Evolutionary conservation across 2,888 invertebrate genomes (phyloP), one percentile per base, ranked within the genome.

Genomic region (Synergus gifuensis): DNA sequence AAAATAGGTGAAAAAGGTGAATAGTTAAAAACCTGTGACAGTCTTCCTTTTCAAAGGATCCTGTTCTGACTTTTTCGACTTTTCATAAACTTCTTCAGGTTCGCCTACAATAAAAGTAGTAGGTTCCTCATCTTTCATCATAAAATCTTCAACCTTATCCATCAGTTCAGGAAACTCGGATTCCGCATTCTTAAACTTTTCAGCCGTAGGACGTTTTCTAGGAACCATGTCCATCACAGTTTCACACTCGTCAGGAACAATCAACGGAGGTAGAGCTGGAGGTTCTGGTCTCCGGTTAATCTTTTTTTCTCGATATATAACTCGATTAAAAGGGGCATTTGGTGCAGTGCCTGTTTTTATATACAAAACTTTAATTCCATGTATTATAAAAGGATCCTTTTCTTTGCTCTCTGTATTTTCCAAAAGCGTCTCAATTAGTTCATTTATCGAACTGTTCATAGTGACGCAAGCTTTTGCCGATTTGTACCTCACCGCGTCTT

Each of bases 401-500:
- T 89, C 89, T 14, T 87, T 89, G 73, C 82, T 88, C 0, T 85
- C 87, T 0, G 89, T 90, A 79, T 92, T 92, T 77, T 89, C 87
- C 58, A 89, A 60, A 9, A 92, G 83, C 1, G 86, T 88, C 49
- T 91, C 87, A 5, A 89, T 78, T 16, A 91, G 8, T 78, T 91
- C 87, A 9, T 89, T 83, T 7, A 92, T 76, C 5, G 90, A 89
- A 42, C 89, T 90, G 63, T 90, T 91, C 92, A 92, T 92, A 0
- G 88, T 89, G 0, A 89, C 85, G 76, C 91, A 89, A 4, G 89
- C 87, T 3, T 76, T 81, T 1, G 86, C 85, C 36, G 80, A 82
- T 11, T 85, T 63, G 66, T 86, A 87, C 40, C 78, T 86, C 2
- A 83, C 78, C 4, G 77, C 81, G 1, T 85, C 85, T 0, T 85